A percentile compares a stretch with the other conserved stretches of the same genome.
These are phyloP conservation scores for Seira musarum DNA, from an alignment of 2,888 invertebrate genomes.

Conservation along the genomic window DNA sequence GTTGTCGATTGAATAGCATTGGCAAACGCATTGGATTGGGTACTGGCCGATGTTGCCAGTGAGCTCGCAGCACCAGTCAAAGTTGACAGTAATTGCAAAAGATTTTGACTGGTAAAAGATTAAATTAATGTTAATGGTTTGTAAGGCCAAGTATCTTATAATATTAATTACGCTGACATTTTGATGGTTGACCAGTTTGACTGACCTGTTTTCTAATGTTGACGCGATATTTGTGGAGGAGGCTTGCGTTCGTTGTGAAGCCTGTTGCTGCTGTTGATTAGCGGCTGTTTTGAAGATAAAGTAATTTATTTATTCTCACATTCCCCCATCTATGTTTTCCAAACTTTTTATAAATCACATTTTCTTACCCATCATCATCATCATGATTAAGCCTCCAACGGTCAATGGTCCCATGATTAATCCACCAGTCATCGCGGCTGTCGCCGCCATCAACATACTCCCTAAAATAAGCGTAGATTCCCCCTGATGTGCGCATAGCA, in stretches of 20 bases:
- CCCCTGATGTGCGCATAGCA: constrained; percentile 47
- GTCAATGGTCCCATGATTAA: constrained; percentile 65
- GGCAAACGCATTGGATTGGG: not conserved
- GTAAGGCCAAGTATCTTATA: too few relatives aligned
- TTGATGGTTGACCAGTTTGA: too few relatives aligned
- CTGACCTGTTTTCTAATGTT: constrained; percentile 38
- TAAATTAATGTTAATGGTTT: too few relatives aligned
- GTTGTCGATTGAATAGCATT: not conserved
- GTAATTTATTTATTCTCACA: not conserved
- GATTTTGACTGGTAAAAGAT: constrained; percentile 51
- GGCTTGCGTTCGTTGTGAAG: constrained; percentile 28
- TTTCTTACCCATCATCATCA: constrained; percentile 63
- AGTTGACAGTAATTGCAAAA: constrained; percentile 36
- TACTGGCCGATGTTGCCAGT: constrained; percentile 27
- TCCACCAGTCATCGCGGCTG: constrained; percentile 61
- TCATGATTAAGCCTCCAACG: constrained; percentile 65
- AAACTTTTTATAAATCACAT: not conserved
- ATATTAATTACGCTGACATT: too few relatives aligned
- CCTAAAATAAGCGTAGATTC: constrained; percentile 43
- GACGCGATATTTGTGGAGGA: constrained; percentile 2
- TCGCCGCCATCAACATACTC: constrained; percentile 43
- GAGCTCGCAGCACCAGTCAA: constrained; percentile 29
- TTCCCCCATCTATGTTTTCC: not conserved
- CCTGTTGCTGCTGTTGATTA: constrained; percentile 57
- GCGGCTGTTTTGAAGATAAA: constrained; percentile 27